These are phyloP conservation scores for Coelopa frigida DNA, from an alignment of 1,140 invertebrate species.

Conservation along the genomic window DNA sequence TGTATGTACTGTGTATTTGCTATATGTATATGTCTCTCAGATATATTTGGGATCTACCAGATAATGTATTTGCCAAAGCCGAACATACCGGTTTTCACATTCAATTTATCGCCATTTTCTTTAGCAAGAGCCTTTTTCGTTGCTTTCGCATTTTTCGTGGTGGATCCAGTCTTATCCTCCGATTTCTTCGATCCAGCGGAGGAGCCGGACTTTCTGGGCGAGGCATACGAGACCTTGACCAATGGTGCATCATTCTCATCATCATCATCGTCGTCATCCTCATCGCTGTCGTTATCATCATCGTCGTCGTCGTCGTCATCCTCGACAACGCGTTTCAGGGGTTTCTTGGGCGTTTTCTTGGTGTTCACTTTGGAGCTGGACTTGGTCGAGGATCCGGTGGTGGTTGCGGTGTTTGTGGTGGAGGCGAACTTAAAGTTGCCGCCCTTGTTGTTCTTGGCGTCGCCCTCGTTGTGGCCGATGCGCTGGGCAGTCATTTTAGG, in stretches of 20 bases:
- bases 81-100: conserved; percentile 67
- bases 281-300: conserved; percentile 19
- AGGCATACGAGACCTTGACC: conserved; percentile 40
- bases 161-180: too few relatives aligned
- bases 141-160: conserved; percentile 15
- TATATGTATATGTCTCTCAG: too few relatives aligned
- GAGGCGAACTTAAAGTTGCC: conserved; percentile 34
- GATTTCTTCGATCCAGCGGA: conserved; percentile 10
- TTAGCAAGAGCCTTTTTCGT: conserved; percentile 15
- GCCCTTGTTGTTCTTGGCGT: conserved; percentile 22
- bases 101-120: conserved; percentile 16
- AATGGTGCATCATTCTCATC: conserved; percentile 29
- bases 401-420: background rate
- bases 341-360: too few relatives aligned
- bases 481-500: conserved; percentile 45
- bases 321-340: conserved; percentile 15
- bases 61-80: conserved; percentile 65
- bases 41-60: too few relatives aligned
- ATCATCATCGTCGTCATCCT: conserved; percentile 24
- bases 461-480: conserved; percentile 33
- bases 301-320: conserved; percentile 12
- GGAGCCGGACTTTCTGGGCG: conserved; percentile 15
- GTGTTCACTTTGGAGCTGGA: conserved; percentile 2
- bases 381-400: conserved; percentile 6
- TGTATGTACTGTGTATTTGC: too few relatives aligned